Conservation (phyloP, 2,113 vertebrate species). For the Steatornis caripensis region DNA sequence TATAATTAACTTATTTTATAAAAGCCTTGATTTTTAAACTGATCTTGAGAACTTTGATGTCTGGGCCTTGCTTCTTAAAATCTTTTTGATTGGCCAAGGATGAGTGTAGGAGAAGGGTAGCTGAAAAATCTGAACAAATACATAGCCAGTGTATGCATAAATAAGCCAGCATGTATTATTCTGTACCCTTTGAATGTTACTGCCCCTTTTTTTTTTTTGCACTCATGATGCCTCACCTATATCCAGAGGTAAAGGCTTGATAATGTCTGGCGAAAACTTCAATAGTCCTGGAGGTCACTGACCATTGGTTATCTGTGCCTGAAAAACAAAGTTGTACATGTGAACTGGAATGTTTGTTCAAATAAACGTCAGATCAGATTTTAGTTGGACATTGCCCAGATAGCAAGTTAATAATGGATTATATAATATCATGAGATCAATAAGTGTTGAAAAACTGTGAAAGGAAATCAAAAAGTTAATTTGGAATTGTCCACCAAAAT, state of each 20-base stretch:
- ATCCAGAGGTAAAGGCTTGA: neutral
- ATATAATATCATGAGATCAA: neutral
- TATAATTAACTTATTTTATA: neutral
- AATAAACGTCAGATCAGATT: neutral
- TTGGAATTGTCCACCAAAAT: neutral
- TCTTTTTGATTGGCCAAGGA: neutral
- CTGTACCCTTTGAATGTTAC: neutral
- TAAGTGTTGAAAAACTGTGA: neutral
- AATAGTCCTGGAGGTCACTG: neutral
- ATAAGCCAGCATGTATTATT: neutral
- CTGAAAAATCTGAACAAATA: neutral
- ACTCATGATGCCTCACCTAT: neutral
- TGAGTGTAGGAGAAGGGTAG: neutral
- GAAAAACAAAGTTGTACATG: neutral
- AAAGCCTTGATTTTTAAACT: neutral
- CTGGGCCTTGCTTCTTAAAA: neutral
- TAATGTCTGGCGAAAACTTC: neutral
- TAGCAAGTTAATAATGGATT: neutral
- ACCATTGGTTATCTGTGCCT: neutral
- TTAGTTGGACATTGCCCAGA: neutral
- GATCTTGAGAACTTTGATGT: neutral
- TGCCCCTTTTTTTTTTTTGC: neutral
- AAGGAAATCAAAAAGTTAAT: neutral
- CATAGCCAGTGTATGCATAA: neutral
- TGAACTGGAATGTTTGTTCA: neutral